Evolutionary conservation across 2,113 vertebrate genomes (phyloP).

Genomic region (Leptodactylus fuscus): DNA sequence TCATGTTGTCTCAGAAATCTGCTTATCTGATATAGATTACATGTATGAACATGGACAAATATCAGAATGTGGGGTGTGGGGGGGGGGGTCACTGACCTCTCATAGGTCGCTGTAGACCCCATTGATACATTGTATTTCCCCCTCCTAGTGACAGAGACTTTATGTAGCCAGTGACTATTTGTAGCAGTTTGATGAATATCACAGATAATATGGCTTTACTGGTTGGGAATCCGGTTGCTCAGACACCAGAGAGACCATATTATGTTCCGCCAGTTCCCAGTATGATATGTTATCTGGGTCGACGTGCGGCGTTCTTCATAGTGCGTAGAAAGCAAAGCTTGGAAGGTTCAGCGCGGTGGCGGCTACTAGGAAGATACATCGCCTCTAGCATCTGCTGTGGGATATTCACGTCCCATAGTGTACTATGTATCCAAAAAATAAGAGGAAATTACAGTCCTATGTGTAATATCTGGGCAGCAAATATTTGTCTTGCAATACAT

Average conservation of each 20-base stretch:
- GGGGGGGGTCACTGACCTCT: background rate
- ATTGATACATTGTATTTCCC: background rate
- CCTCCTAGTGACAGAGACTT: background rate
- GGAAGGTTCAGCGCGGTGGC: background rate
- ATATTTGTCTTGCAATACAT: too few relatives aligned
- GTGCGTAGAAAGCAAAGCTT: background rate
- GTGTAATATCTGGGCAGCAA: too few relatives aligned
- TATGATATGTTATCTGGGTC: conserved; percentile 22
- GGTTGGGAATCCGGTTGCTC: background rate
- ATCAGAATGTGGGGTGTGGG: too few relatives aligned
- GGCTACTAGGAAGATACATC: background rate
- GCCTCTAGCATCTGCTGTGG: conserved; percentile 3
- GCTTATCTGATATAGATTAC: too few relatives aligned
- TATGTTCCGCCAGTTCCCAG: conserved; percentile 20
- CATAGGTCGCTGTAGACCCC: background rate
- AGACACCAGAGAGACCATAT: background rate
- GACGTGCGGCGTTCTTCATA: background rate
- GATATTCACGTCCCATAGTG: conserved; percentile 12
- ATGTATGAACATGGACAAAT: too few relatives aligned
- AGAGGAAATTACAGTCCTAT: too few relatives aligned
- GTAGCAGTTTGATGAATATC: background rate
- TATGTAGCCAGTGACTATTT: background rate
- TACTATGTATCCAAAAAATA: background rate
- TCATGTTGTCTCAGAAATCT: too few relatives aligned
- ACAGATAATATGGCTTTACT: background rate